phyloP scores from a whole-genome alignment of 2,113 vertebrate genomes.

The Ictidomys tridecemlineatus region DNA sequence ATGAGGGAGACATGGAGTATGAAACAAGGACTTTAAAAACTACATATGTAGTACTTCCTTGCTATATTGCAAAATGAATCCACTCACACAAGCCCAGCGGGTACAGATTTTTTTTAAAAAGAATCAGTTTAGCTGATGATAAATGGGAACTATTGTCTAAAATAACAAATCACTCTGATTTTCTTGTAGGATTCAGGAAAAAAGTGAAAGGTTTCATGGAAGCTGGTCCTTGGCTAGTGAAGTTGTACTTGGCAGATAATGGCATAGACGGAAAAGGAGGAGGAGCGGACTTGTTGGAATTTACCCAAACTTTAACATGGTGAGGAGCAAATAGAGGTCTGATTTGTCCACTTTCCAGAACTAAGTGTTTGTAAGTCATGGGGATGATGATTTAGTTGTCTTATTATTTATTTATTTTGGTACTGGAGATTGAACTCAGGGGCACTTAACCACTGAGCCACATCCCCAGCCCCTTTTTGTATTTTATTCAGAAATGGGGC shows the following conservation, averaged over 20 bases:
- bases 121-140: background rate
- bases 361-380: background rate
- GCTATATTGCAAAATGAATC: background rate
- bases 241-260: slow-evolving; percentile 82
- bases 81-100: background rate
- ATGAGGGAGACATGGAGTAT: background rate
- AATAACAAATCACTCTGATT: slow-evolving; percentile 11
- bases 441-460: no score
- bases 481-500: no score
- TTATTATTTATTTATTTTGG: no score
- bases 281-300: slow-evolving; percentile 66
- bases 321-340: slow-evolving; percentile 65
- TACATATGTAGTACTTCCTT: background rate
- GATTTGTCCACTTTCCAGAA: background rate
- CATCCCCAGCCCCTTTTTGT: no score
- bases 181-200: slow-evolving; percentile 76
- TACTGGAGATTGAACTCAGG: background rate
- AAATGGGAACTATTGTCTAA: background rate
- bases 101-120: background rate
- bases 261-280: slow-evolving; percentile 78
- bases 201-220: slow-evolving; percentile 29
- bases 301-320: slow-evolving; percentile 76
- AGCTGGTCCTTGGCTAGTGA: slow-evolving; percentile 81
- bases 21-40: background rate
- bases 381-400: no score